phyloP scores from a whole-genome alignment of 2,113 vertebrate genomes.

The Acrocephalus kingi region DNA sequence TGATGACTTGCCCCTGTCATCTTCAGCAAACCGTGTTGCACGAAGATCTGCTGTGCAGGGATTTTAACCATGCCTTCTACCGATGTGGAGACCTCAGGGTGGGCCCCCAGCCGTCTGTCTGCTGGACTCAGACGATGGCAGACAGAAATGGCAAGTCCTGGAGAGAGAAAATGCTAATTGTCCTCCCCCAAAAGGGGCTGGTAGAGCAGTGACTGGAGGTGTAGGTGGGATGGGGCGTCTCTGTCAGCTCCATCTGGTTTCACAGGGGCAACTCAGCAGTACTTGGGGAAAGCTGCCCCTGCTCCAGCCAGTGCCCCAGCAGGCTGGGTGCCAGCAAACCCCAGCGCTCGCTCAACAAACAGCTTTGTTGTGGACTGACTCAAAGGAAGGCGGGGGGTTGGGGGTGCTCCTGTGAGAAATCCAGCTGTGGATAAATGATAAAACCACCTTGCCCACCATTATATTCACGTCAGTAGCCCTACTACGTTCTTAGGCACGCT shows the following conservation, averaged over 20 bases:
- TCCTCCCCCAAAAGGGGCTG: not conserved
- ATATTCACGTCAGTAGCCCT: accelerated
- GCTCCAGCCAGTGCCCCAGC: not conserved
- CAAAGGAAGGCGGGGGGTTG: not conserved
- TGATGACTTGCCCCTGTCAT: not conserved
- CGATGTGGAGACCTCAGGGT: not conserved
- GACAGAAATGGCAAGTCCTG: not conserved
- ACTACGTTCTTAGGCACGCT: accelerated
- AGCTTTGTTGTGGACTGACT: not conserved
- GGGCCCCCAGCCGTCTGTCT: not conserved
- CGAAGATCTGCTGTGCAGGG: not conserved
- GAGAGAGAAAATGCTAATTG: not conserved
- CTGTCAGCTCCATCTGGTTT: not conserved
- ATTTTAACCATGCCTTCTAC: not conserved
- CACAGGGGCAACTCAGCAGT: not conserved
- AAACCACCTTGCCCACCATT: not conserved
- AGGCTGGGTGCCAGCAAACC: not conserved
- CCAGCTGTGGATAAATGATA: not conserved
- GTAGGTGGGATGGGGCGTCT: not conserved
- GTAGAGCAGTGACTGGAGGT: not conserved
- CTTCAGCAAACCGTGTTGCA: not conserved
- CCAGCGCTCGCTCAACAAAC: not conserved
- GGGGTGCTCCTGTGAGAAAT: not conserved
- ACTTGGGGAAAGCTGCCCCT: accelerated
- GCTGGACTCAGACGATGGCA: not conserved